Percentiles rank a stretch among this genome's conserved stretches.
Conservation (phyloP, 2,797 vertebrate species). For the Molothrus aeneus region DNA sequence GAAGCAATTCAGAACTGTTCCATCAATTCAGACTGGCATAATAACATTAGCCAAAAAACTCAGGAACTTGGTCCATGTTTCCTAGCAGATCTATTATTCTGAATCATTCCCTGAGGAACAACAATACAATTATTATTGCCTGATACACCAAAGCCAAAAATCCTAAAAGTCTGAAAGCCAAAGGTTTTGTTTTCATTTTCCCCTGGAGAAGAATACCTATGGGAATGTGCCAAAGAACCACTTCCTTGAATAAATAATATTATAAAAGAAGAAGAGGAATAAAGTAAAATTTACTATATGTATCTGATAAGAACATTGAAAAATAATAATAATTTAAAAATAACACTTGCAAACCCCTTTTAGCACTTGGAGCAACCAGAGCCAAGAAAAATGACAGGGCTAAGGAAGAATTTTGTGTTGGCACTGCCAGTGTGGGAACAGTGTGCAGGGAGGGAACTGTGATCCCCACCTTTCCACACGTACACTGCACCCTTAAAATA, state of each 20-base stretch:
- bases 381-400: neutral
- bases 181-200: neutral
- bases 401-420: neutral
- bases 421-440: neutral
- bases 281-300: neutral
- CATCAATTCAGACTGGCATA: neutral
- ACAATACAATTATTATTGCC: neutral
- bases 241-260: neutral
- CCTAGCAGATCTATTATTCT: neutral
- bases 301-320: neutral
- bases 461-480: neutral
- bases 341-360: neutral
- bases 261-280: neutral
- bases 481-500: neutral
- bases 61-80: neutral
- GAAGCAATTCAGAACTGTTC: conserved; percentile 21
- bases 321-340: neutral
- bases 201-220: neutral
- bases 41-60: neutral
- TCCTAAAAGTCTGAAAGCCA: neutral
- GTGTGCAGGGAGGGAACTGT: neutral
- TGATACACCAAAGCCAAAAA: neutral
- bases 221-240: neutral
- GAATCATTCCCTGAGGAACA: neutral
- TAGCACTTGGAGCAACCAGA: neutral